Evolutionary conservation across 2,888 invertebrate species (phyloP).

Genomic region (Melolontha melolontha): DNA sequence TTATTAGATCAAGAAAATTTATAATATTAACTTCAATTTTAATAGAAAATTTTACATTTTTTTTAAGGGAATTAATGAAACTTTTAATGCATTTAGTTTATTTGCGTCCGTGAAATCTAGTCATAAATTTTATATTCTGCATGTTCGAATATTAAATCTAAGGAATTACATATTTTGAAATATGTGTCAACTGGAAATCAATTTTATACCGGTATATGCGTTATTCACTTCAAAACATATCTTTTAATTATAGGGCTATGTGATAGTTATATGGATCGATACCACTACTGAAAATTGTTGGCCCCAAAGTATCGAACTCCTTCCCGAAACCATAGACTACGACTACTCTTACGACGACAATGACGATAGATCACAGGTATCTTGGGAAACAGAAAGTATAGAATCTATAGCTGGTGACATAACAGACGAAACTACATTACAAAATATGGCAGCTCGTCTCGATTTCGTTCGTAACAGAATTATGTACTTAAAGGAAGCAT

Average conservation of each 20-base stretch:
- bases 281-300: constrained; percentile 88
- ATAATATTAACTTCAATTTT: too few relatives aligned
- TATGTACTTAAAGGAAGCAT: constrained; percentile 77
- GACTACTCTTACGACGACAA: constrained; percentile 77
- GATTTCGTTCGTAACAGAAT: constrained; percentile 62
- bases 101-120: too few relatives aligned
- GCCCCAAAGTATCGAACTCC: constrained; percentile 82
- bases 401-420: constrained; percentile 70
- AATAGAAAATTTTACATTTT: too few relatives aligned
- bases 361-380: constrained; percentile 69
- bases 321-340: constrained; percentile 80
- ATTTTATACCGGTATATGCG: too few relatives aligned
- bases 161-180: too few relatives aligned
- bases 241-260: constrained; percentile 69
- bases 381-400: constrained; percentile 86
- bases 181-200: too few relatives aligned
- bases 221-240: background rate
- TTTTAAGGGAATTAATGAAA: too few relatives aligned
- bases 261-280: constrained; percentile 94
- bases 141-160: too few relatives aligned
- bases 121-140: too few relatives aligned
- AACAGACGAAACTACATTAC: constrained; percentile 64
- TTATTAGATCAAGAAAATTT: too few relatives aligned
- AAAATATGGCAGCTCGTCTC: constrained; percentile 77
- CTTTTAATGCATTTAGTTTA: too few relatives aligned